Evolutionary conservation across 2,888 invertebrate species (phyloP), one percentile per base, ranked within the genome.

Genomic region (Sinhomidia bicolor): DNA sequence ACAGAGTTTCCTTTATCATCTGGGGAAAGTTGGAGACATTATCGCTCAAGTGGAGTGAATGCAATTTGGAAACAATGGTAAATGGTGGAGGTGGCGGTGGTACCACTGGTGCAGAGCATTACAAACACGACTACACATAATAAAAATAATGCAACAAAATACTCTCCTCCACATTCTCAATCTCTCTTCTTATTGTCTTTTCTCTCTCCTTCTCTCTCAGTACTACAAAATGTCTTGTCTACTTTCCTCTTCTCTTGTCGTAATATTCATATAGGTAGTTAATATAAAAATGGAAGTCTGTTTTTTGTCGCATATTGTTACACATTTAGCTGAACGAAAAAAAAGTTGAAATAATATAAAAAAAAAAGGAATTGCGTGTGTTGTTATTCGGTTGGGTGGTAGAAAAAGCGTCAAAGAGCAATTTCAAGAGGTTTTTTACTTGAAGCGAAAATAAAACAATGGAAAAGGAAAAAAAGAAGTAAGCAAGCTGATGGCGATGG

Each of bases 321-420:
- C n/a, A n/a, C n/a, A n/a, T n/a, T n/a, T n/a, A n/a, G n/a, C n/a
- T n/a, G n/a, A n/a, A n/a, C n/a, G n/a, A n/a, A n/a, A n/a, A 44
- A 80, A 80, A 44, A 80, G 17, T 12, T 80, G 44, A 44, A 80
- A 80, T 80, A 80, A 57, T 54, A 78, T 20, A n/a, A n/a, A n/a
- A n/a, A 20, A 44, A 71, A 78, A 54, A 54, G 78, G 44, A 44
- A 29, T 44, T 14, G 29, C 41, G n/a, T 29, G 29, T 81, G 65
- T 32, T 41, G 80, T 71, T 71, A 23, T 44, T 44, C 71, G 71
- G 71, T 62, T 60, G 80, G 62, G 51, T 68, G 32, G 54, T 41
- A 71, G 82, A 54, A 54, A 71, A 54, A 82, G 65, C 82, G 82
- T 82, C 82, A 82, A 71, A 82, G 82, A 68, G 71, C 82, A 82